Evolutionary conservation across 2,888 invertebrate species (phyloP).

Genomic region (Corythucha ciliata): DNA sequence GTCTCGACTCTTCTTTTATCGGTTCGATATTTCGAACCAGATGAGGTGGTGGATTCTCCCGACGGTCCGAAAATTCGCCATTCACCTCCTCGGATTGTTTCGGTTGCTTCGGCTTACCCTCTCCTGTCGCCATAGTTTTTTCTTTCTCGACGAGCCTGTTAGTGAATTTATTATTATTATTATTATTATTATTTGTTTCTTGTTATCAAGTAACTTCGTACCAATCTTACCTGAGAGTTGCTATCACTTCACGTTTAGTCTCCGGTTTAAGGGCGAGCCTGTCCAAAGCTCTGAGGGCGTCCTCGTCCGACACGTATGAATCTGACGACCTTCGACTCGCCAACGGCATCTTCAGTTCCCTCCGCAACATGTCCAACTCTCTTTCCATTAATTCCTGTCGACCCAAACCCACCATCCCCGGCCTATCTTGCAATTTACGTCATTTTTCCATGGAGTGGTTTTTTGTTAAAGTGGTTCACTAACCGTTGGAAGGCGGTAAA

Average conservation of each 20-base stretch:
- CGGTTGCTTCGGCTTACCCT: too few relatives aligned
- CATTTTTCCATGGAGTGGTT: neutral
- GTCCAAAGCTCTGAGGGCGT: slow-evolving; percentile 24
- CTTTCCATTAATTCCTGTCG: slow-evolving; percentile 25
- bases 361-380: slow-evolving; percentile 23
- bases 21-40: too few relatives aligned
- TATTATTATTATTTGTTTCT: too few relatives aligned
- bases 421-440: neutral
- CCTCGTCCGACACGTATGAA: slow-evolving; percentile 18
- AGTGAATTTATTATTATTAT: too few relatives aligned
- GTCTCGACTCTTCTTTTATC: too few relatives aligned
- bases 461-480: slow-evolving; percentile 16
- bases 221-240: slow-evolving; percentile 9
- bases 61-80: too few relatives aligned
- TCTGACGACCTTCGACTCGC: slow-evolving; percentile 2
- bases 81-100: too few relatives aligned
- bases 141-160: too few relatives aligned
- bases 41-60: too few relatives aligned
- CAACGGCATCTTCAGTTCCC: slow-evolving; percentile 24
- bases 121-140: too few relatives aligned
- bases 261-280: slow-evolving; percentile 19
- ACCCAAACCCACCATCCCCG: neutral
- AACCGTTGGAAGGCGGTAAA: slow-evolving; percentile 44
- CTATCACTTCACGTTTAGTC: slow-evolving; percentile 22
- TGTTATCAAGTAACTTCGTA: too few relatives aligned